These are phyloP conservation scores for Nasua narica DNA, from an alignment of 2,797 vertebrate genomes.

Conservation along the genomic window DNA sequence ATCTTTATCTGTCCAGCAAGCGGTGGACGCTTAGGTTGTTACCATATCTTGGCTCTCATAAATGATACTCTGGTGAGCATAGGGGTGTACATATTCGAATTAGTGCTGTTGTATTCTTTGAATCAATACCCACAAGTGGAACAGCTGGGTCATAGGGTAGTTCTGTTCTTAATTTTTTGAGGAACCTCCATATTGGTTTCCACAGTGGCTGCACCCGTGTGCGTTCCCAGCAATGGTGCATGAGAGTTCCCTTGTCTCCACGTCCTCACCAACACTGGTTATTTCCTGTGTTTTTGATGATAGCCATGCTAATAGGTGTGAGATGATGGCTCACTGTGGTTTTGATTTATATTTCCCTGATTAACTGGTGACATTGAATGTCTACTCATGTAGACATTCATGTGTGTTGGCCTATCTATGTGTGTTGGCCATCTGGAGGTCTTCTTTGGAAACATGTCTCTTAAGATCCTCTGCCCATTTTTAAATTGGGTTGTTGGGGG, in stretches of 20 bases:
- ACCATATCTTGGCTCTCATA: not conserved
- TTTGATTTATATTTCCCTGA: not conserved
- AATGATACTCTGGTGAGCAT: not conserved
- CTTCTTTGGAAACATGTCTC: not conserved
- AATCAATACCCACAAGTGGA: not conserved
- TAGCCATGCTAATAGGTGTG: not conserved
- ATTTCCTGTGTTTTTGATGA: not conserved
- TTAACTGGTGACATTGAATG: not conserved
- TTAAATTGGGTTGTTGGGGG: not conserved
- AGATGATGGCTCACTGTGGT: not conserved
- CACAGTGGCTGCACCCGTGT: not conserved
- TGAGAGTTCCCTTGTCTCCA: not conserved
- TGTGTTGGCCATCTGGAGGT: not conserved
- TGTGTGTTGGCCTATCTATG: not conserved
- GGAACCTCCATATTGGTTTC: not conserved
- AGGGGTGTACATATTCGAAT: not conserved
- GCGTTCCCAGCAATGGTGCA: not conserved
- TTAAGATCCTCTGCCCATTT: not conserved
- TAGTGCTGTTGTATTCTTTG: not conserved
- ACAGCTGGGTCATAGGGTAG: not conserved
- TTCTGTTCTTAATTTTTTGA: not conserved
- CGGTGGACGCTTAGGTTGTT: not conserved
- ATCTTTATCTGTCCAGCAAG: not conserved
- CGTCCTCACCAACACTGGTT: not conserved
- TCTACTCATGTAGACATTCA: not conserved